These are phyloP conservation scores for Acheta domesticus DNA, from an alignment of 2,888 invertebrate genomes.

Conservation along the genomic window DNA sequence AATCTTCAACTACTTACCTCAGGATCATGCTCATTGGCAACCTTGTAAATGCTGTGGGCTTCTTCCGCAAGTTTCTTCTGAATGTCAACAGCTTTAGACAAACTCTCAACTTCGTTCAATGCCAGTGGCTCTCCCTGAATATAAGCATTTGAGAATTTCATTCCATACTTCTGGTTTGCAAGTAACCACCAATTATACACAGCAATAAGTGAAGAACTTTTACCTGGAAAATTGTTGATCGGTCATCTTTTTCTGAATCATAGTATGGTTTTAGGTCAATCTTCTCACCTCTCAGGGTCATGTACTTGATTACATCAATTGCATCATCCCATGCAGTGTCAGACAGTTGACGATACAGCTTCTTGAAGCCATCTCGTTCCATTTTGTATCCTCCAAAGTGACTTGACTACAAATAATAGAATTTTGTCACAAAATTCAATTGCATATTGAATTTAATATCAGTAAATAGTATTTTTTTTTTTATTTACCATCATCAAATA, in stretches of 20 bases:
- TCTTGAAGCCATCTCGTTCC: slow-evolving; percentile 72
- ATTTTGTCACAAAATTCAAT: neutral
- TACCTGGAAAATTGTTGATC: neutral
- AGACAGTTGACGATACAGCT: slow-evolving; percentile 68
- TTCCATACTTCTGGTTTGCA: neutral
- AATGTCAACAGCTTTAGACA: slow-evolving; percentile 71
- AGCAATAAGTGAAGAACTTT: neutral
- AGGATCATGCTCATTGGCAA: slow-evolving; percentile 60
- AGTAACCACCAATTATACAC: neutral
- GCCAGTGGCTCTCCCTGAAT: neutral
- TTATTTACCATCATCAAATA: slow-evolving; percentile 3
- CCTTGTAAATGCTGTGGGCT: slow-evolving; percentile 64
- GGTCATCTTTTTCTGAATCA: neutral
- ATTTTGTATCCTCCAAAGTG: slow-evolving; percentile 74
- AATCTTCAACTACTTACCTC: slow-evolving; percentile 49
- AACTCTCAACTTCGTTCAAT: slow-evolving; percentile 59
- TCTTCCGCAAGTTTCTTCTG: slow-evolving; percentile 68
- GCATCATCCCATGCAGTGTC: slow-evolving; percentile 71
- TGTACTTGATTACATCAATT: slow-evolving; percentile 72
- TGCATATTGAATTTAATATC: neutral
- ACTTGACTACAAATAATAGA: slow-evolving; percentile 51
- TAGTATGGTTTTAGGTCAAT: neutral
- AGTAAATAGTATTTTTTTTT: neutral
- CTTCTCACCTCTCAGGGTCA: slow-evolving; percentile 67
- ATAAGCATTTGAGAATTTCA: neutral